Conservation (phyloP, 2,888 invertebrate genomes). For the Philereme vetulata region DNA sequence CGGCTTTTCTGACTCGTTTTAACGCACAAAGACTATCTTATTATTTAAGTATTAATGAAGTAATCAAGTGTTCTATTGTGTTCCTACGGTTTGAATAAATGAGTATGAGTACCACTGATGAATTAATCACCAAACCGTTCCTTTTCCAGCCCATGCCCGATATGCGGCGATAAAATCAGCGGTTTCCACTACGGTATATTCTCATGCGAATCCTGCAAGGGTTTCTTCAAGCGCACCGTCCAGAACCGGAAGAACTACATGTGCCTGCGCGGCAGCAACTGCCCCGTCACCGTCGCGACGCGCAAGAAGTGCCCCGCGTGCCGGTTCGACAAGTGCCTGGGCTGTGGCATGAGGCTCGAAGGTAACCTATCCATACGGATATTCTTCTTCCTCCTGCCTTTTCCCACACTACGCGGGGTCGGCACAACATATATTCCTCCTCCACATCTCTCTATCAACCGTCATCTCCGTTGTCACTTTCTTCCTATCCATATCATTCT, state of each 20-base stretch:
- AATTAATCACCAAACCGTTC: neutral
- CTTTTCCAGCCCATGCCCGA: constrained; percentile 92
- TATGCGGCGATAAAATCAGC: constrained; percentile 97
- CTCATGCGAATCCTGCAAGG: constrained; percentile 98
- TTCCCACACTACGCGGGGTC: no score
- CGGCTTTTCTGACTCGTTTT: no score
- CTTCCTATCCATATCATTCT: no score
- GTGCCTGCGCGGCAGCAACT: constrained; percentile 94
- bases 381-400: neutral
- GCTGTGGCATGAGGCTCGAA: constrained; percentile 98
- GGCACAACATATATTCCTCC: no score
- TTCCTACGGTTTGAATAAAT: no score
- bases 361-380: constrained; percentile 71
- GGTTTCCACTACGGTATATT: constrained; percentile 99
- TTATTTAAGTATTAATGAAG: no score
- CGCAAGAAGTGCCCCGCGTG: constrained; percentile 99
- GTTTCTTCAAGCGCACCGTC: constrained; percentile 99
- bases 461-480: no score
- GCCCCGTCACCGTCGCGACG: constrained; percentile 96
- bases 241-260: constrained; percentile 99
- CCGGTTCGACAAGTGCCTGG: constrained; percentile 97
- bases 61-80: no score
- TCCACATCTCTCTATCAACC: no score
- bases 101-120: no score
- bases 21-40: no score